A percentile compares a stretch with the other conserved stretches of the same genome.
phyloP scores from a whole-genome alignment of 2,888 invertebrate genomes.

The Melikaiella ostensackeni region DNA sequence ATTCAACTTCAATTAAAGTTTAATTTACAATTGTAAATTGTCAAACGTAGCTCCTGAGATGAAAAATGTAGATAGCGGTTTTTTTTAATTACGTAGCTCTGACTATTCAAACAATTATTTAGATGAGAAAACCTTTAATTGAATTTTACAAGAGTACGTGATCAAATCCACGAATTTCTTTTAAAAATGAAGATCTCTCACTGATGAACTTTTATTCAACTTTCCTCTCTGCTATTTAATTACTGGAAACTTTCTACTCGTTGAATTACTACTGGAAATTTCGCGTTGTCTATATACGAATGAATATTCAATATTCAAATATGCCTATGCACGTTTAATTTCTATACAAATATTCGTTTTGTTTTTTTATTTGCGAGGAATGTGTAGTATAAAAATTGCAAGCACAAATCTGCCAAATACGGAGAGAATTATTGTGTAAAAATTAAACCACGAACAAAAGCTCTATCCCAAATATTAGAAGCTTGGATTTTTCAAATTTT shows the following conservation, averaged over 20 bases:
- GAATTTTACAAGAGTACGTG: slow-evolving; percentile 1
- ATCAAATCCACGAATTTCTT: neutral
- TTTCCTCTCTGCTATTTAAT: slow-evolving; percentile 8
- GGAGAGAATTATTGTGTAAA: neutral
- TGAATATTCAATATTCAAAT: slow-evolving; percentile 26
- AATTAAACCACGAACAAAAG: neutral
- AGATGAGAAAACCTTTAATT: neutral
- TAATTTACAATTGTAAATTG: too few species aligned
- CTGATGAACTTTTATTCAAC: slow-evolving; percentile 6
- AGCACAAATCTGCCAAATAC: neutral
- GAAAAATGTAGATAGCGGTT: too few species aligned
- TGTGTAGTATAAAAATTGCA: neutral
- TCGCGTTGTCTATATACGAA: neutral
- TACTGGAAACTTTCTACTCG: neutral
- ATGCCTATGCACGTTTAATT: neutral
- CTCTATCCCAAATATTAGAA: too few species aligned
- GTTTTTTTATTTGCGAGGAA: neutral
- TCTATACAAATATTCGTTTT: neutral
- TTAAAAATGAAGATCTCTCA: neutral
- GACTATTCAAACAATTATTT: neutral
- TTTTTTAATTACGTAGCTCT: too few species aligned
- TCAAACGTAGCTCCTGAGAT: too few species aligned
- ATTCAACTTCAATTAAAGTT: too few species aligned
- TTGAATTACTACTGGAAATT: neutral
- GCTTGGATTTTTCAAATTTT: too few species aligned